Base-by-base conservation (phyloP, 1,140 invertebrate species). In the Bacillus rossius region DNA sequence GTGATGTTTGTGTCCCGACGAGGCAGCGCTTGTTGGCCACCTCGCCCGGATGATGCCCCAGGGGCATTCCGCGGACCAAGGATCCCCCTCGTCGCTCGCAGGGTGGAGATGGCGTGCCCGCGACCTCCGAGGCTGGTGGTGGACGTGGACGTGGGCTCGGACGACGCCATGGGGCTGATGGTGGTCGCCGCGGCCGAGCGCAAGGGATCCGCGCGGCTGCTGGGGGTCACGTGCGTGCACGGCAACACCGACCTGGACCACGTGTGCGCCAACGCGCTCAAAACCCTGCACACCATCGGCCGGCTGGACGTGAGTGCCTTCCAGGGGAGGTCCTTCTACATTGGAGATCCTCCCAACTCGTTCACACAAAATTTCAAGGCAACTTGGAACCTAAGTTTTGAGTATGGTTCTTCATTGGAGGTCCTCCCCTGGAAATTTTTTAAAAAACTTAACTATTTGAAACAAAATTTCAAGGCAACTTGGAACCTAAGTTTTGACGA, bases 121-220 rank as follows among this genome's bases (percentile, higher is more conserved):
- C 7, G 8, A 16, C 23, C 19, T 1, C 37, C 20, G 1, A 16
- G 16, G 14, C 22, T 82, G 16, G 79, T 87, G 43, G 67, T 85
- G 13, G 84, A 87, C 63, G 79, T 79, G 34, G 84, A 87, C 68
- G 75, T 79, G n/a, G 84, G 84, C 0, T 75, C 78, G 16, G 85
- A 87, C 64, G 85, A 87, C 73, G 84, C 82, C n/a, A 74, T 82
- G 64, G 84, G 83, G 0, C 63, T 87, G 5, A 67, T 84, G 14
- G 63, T 85, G 59, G 64, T 84, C 1, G 65, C 85, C 0, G 70
- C 75, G n/a, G 81, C 82, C 3, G 78, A 84, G 45, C 67, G 74
- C 55, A 56, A 68, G 2, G 67, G 69, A 8, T 60, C 72, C 62
- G 62, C 82, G 10, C 61, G 81, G 58, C 71, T 88, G 4, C 69